A percentile compares a stretch with the other conserved stretches of the same genome.
phyloP scores from a whole-genome alignment of 2,113 vertebrate genomes.

The Puffinus mauretanicus region DNA sequence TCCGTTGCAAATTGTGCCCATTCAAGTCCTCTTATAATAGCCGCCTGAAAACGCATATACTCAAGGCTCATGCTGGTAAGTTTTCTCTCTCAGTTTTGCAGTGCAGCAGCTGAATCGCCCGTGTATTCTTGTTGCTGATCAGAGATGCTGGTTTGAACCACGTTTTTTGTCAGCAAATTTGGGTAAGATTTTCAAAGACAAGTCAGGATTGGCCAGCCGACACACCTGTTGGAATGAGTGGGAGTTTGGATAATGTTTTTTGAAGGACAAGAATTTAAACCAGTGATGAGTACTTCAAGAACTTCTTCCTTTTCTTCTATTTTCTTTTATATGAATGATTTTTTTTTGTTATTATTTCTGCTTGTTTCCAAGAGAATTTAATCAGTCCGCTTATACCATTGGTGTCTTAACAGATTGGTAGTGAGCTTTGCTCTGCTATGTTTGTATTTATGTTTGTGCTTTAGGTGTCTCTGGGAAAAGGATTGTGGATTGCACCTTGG shows the following conservation, averaged over 20 bases:
- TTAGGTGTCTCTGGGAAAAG: not conserved
- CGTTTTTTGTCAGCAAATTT: not conserved
- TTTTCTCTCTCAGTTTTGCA: conserved; percentile 7
- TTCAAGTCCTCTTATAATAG: conserved; percentile 98
- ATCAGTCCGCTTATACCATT: rapidly evolving
- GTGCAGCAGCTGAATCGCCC: not conserved
- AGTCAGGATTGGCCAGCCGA: not conserved
- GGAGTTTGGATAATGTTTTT: not conserved
- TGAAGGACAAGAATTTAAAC: not conserved
- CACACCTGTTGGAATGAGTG: not conserved
- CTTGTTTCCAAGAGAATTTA: not conserved
- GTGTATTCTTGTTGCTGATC: not conserved
- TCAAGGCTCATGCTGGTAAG: conserved; percentile 95
- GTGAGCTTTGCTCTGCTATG: not conserved
- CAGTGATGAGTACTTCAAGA: not conserved
- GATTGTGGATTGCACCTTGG: not conserved
- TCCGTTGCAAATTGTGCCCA: conserved; percentile 96
- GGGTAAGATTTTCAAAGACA: conserved; percentile 16
- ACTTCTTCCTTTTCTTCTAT: not conserved
- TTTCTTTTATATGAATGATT: not conserved
- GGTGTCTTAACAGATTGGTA: not conserved
- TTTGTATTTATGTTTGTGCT: not conserved
- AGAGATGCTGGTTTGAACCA: not conserved
- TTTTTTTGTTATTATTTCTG: not conserved
- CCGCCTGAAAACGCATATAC: conserved; percentile 95